Evolutionary conservation across 2,888 invertebrate species (phyloP).

Genomic region (Chirona hameri): DNA sequence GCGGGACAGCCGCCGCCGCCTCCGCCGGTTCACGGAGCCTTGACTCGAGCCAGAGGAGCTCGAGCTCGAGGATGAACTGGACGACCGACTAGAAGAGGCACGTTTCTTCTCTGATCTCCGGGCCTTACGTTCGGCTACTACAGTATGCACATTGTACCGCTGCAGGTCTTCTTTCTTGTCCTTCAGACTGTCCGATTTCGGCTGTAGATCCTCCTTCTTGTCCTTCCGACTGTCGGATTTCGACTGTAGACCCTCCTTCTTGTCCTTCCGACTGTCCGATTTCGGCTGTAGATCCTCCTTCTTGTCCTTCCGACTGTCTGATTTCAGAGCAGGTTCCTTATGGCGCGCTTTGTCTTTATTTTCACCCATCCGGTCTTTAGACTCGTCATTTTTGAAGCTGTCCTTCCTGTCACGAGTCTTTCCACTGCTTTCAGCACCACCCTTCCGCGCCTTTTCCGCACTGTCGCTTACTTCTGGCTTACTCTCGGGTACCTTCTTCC

Average conservation of each 20-base stretch:
- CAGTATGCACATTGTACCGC: conserved; percentile 74
- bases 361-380: not conserved
- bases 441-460: not conserved
- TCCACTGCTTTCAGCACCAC: not conserved
- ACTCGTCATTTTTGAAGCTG: not conserved
- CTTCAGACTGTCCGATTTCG: no score
- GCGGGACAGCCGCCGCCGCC: no score
- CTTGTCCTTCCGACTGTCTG: conserved; percentile 29
- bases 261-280: no score
- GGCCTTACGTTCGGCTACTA: conserved; percentile 55
- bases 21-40: no score
- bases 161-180: conserved; percentile 51
- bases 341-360: not conserved
- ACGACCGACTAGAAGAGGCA: not conserved
- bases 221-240: not conserved
- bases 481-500: conserved; percentile 26
- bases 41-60: conserved; percentile 34
- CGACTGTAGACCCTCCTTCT: no score
- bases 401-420: not conserved
- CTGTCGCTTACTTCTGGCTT: conserved; percentile 24
- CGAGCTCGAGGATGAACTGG: conserved; percentile 32
- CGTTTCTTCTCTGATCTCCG: conserved; percentile 32
- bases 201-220: conserved; percentile 38
- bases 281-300: conserved; percentile 36
- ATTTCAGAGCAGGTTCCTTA: not conserved